Evolutionary conservation across 2,888 invertebrate species (phyloP).

Genomic region (Tinea semifulvella): DNA sequence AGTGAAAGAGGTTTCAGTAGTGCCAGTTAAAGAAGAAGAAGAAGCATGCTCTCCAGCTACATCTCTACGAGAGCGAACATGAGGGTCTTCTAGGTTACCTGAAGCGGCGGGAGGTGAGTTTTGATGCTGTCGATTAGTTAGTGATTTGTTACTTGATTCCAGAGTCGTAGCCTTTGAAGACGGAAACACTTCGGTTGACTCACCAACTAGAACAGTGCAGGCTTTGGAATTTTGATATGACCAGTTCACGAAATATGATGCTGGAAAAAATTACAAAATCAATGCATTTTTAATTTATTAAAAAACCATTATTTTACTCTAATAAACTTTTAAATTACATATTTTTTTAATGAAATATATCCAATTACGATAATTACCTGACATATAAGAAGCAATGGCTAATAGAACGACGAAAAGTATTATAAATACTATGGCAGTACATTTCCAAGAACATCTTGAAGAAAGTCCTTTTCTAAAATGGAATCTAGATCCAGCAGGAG

Average conservation of each 20-base stretch:
- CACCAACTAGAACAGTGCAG: conserved; percentile 85
- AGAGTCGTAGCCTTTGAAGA: conserved; percentile 76
- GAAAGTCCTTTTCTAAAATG: conserved; percentile 89
- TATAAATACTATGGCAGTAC: conserved; percentile 88
- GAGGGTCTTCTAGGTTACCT: conserved; percentile 55
- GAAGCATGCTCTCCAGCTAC: conserved; percentile 69
- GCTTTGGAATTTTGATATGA: conserved; percentile 85
- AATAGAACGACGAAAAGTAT: conserved; percentile 83
- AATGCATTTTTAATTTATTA: background rate
- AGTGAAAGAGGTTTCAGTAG: conserved; percentile 35
- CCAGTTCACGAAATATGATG: conserved; percentile 85
- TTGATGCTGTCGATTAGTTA: conserved; percentile 71
- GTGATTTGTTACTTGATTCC: conserved; percentile 74
- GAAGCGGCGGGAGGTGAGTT: conserved; percentile 62
- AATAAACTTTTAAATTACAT: background rate
- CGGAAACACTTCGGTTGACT: conserved; percentile 73
- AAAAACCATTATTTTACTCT: background rate
- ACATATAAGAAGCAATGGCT: conserved; percentile 86
- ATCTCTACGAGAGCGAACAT: conserved; percentile 76
- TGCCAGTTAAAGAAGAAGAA: conserved; percentile 38
- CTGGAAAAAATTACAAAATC: conserved; percentile 47
- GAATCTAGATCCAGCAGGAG: conserved; percentile 76
- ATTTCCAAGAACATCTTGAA: conserved; percentile 91
- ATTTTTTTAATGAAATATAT: background rate
- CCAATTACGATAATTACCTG: conserved; percentile 69